These are phyloP conservation scores for Mandrillus leucophaeus DNA, from an alignment of 2,113 vertebrate genomes.

Conservation along the genomic window DNA sequence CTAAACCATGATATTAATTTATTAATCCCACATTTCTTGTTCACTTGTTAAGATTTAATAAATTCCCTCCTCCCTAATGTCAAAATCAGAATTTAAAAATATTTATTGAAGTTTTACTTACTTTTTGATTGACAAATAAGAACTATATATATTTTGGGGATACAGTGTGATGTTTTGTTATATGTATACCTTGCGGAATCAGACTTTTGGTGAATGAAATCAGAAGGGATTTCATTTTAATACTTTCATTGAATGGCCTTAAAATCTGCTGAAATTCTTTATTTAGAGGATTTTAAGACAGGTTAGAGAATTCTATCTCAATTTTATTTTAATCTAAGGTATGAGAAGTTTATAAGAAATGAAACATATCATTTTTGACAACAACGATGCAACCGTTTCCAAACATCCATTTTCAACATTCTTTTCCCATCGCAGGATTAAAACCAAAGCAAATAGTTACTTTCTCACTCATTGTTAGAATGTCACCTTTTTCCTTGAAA, in stretches of 20 bases:
- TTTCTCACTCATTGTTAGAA: not conserved
- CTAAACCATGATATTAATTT: not conserved
- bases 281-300: constrained; percentile 21
- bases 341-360: not conserved
- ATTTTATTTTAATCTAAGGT: not conserved
- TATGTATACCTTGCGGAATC: not conserved
- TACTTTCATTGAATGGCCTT: not conserved
- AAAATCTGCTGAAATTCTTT: not conserved
- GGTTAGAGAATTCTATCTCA: not conserved
- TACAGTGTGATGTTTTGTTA: not conserved
- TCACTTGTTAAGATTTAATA: constrained; percentile 12
- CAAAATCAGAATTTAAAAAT: not conserved
- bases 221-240: not conserved
- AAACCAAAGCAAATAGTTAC: not conserved
- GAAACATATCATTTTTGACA: not conserved
- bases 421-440: not conserved
- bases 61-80: not conserved
- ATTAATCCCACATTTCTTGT: not conserved
- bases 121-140: not conserved
- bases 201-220: not conserved
- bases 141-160: not conserved
- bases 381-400: not conserved
- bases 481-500: constrained; percentile 34
- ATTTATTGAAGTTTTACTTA: not conserved
- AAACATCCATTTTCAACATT: not conserved